These are phyloP conservation scores for Microctonus brassicae DNA, from an alignment of 2,888 invertebrate species.

Conservation along the genomic window DNA sequence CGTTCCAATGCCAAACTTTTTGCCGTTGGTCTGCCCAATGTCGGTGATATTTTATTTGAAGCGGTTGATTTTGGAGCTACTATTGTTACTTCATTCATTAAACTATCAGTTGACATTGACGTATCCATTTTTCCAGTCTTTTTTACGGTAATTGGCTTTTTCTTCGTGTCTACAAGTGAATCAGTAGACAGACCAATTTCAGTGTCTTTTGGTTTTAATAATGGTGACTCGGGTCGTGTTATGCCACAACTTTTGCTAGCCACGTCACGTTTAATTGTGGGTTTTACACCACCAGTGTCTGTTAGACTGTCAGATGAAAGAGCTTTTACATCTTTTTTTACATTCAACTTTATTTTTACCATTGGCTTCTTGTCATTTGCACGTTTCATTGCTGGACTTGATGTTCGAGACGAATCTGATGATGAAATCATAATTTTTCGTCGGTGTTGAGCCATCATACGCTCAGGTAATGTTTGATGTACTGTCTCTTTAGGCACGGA, in stretches of 20 bases:
- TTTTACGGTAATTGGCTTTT: conserved; percentile 49
- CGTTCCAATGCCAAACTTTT: conserved; percentile 56
- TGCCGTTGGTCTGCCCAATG: conserved; percentile 51
- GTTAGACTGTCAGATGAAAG: conserved; percentile 73
- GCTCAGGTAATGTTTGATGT: conserved; percentile 51
- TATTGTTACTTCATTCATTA: conserved; percentile 60
- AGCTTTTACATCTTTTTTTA: conserved; percentile 65
- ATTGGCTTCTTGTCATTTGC: conserved; percentile 62
- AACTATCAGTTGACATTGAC: conserved; percentile 68
- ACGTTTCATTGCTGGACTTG: conserved; percentile 75
- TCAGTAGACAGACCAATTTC: conserved; percentile 65
- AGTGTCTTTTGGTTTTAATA: conserved; percentile 58
- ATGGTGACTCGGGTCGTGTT: conserved; percentile 67
- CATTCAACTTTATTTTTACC: conserved; percentile 61
- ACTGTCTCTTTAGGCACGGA: conserved; percentile 56
- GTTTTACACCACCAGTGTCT: conserved; percentile 61
- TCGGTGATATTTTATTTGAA: conserved; percentile 64
- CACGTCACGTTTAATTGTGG: conserved; percentile 52
- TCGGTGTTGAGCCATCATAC: conserved; percentile 66
- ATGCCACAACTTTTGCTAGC: conserved; percentile 66
- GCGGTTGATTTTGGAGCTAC: conserved; percentile 57
- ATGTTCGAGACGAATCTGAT: conserved; percentile 79
- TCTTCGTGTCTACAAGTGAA: conserved; percentile 62
- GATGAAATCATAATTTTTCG: conserved; percentile 73
- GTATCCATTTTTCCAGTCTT: conserved; percentile 62